Base-by-base conservation (phyloP, 2,797 vertebrate species). In the Lithobates pipiens region DNA sequence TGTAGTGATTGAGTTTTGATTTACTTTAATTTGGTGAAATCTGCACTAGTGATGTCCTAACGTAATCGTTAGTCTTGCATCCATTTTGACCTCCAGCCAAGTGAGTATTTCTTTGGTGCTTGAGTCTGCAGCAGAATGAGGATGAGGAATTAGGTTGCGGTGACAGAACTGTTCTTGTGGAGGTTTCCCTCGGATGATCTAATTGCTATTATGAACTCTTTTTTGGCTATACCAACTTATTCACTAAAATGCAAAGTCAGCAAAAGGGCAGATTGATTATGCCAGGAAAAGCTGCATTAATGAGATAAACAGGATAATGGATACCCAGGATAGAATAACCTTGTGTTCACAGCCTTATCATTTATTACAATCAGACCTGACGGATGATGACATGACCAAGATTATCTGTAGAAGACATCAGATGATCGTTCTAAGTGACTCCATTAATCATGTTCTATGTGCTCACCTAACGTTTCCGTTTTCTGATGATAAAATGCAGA, bases 361-460 rank as follows among this genome's bases (percentile, higher is more conserved):
- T 87, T 82, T 75, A 83, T 83, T 87, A 77, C 68, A 76, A 79
- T 83, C 85, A 76, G 63, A 16, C 44, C 76, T 83, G 85, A 87
- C 71, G 50, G 85, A 87, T 83, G 85, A 87, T 83, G 68, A 87
- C 70, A 69, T 8, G 70, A 79, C 76, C 72, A 46, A 34, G 85
- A 87, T 87, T 83, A 87, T 87, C 70, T 87, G 81, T 46, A 69
- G 39, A 39, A 87, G 76, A 87, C 76, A 61, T 79, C 27, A 79
- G 57, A 75, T 83, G 75, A 79, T 79, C 63, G 25, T 57, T 46
- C 39, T 80, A 87, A 79, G 72, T 70, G 75, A 61, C 27, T 4
- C 61, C 85, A 83, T 87, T 87, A 83, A 87, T 87, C 85, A 83
- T 75, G 13, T 57, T 39, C 23, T 73, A 23, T 77, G 27, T n/a